These are phyloP conservation scores for Apistogramma diplotaenia DNA, from an alignment of 2,113 vertebrate genomes.

Conservation along the genomic window DNA sequence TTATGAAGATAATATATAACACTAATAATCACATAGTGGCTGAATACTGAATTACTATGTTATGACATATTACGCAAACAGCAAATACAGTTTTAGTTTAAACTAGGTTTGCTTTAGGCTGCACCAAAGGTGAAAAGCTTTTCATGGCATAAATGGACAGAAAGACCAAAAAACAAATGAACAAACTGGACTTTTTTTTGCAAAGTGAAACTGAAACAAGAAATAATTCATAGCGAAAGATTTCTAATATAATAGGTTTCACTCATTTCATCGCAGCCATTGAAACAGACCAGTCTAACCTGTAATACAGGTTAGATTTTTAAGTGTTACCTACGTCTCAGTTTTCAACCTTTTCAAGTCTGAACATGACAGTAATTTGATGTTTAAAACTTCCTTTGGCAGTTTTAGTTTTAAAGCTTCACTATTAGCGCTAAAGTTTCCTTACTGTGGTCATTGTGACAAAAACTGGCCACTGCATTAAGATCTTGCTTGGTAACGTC, in stretches of 20 bases:
- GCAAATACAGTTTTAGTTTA: neutral
- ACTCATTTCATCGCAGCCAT: neutral
- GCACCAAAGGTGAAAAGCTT: neutral
- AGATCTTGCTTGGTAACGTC: neutral
- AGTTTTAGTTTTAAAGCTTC: neutral
- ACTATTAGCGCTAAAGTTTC: neutral
- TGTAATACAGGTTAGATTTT: neutral
- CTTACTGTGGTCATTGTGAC: neutral
- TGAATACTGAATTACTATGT: neutral
- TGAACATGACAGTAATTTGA: neutral
- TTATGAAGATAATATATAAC: neutral
- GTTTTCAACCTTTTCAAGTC: neutral
- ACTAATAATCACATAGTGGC: neutral
- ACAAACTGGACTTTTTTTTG: accelerated
- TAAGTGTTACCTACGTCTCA: neutral
- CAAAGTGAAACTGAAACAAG: neutral
- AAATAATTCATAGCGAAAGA: neutral
- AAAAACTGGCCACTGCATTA: neutral
- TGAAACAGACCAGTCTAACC: neutral
- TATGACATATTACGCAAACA: neutral
- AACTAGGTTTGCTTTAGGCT: accelerated
- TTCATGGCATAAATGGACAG: neutral
- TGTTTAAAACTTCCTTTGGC: neutral
- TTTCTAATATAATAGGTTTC: neutral
- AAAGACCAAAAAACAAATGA: neutral